Percentiles rank a stretch among this genome's conserved stretches.
phyloP scores from a whole-genome alignment of 1,140 invertebrate genomes.

The Armadillidium nasatum region DNA sequence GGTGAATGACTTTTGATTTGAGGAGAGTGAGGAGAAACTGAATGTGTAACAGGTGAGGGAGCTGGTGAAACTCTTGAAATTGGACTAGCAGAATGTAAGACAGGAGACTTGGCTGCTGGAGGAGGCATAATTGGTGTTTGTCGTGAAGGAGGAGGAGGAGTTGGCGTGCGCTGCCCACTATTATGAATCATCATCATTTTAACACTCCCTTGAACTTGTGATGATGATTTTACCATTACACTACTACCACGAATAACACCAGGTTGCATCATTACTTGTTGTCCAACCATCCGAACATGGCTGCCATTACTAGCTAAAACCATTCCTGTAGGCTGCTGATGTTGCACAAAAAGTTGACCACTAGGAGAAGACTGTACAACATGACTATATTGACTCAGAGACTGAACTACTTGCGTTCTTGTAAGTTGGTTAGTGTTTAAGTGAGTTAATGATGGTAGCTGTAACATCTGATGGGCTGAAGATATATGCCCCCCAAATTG shows the following conservation, averaged over 20 bases:
- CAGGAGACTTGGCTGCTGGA: slow-evolving; percentile 37
- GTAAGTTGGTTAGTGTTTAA: slow-evolving; percentile 26
- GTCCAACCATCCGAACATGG: slow-evolving; percentile 32
- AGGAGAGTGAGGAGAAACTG: slow-evolving; percentile 37
- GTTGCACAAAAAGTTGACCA: slow-evolving; percentile 31
- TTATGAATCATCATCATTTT: slow-evolving; percentile 41
- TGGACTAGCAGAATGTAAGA: slow-evolving; percentile 36
- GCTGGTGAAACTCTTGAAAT: slow-evolving; percentile 36
- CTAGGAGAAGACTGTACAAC: slow-evolving; percentile 16
- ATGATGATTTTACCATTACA: slow-evolving; percentile 33
- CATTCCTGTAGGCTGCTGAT: slow-evolving; percentile 31
- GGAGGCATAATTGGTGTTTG: slow-evolving; percentile 39
- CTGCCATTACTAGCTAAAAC: slow-evolving; percentile 27
- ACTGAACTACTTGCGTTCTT: slow-evolving; percentile 31
- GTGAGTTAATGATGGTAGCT: neutral
- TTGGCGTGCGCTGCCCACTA: slow-evolving; percentile 31
- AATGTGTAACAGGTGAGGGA: slow-evolving; percentile 34
- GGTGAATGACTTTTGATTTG: slow-evolving; percentile 37
- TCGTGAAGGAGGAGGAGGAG: slow-evolving; percentile 32
- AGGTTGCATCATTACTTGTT: slow-evolving; percentile 37
- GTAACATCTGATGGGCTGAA: neutral
- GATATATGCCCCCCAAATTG: neutral
- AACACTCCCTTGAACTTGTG: slow-evolving; percentile 22
- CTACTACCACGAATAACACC: slow-evolving; percentile 29
- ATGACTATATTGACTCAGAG: slow-evolving; percentile 4